phyloP scores from a whole-genome alignment of 1,140 invertebrate genomes.

The Zaprionus ornatus region DNA sequence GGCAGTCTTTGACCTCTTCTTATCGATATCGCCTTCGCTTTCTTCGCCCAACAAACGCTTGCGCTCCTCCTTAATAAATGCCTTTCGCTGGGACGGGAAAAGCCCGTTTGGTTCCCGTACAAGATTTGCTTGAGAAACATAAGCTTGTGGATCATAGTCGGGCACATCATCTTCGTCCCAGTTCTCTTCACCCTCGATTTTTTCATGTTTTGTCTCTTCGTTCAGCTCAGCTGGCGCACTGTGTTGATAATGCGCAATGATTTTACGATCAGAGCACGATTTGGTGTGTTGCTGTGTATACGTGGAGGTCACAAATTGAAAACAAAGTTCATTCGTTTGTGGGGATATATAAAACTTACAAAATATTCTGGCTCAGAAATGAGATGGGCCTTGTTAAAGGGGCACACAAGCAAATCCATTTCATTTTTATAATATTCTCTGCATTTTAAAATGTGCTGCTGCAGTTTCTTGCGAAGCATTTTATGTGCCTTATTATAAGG shows the following conservation, averaged over 20 bases:
- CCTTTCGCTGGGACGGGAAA: constrained; percentile 61
- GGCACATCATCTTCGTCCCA: constrained; percentile 60
- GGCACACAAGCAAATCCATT: constrained; percentile 59
- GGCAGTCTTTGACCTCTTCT: background rate
- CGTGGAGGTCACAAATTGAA: background rate
- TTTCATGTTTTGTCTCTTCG: constrained; percentile 54
- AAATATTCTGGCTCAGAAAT: constrained; percentile 60
- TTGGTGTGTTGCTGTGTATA: constrained; percentile 52
- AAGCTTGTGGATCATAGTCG: constrained; percentile 61
- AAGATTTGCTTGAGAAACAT: constrained; percentile 55
- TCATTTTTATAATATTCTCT: constrained; percentile 58
- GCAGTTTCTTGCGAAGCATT: constrained; percentile 67
- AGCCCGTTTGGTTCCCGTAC: constrained; percentile 55
- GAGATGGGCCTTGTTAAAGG: constrained; percentile 63
- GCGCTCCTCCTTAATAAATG: constrained; percentile 59
- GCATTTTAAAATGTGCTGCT: constrained; percentile 67
- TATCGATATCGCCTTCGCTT: constrained; percentile 23
- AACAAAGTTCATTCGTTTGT: background rate
- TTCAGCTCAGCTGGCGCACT: constrained; percentile 35
- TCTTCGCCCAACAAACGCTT: constrained; percentile 48
- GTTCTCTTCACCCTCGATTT: constrained; percentile 65
- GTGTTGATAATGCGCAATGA: constrained; percentile 63
- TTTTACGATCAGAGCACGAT: constrained; percentile 64
- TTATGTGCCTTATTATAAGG: constrained; percentile 67
- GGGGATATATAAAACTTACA: constrained; percentile 36